Evolutionary conservation across 92 coral and sea anemone species (phyloP).

Genomic region (Plumapathes pennacea): DNA sequence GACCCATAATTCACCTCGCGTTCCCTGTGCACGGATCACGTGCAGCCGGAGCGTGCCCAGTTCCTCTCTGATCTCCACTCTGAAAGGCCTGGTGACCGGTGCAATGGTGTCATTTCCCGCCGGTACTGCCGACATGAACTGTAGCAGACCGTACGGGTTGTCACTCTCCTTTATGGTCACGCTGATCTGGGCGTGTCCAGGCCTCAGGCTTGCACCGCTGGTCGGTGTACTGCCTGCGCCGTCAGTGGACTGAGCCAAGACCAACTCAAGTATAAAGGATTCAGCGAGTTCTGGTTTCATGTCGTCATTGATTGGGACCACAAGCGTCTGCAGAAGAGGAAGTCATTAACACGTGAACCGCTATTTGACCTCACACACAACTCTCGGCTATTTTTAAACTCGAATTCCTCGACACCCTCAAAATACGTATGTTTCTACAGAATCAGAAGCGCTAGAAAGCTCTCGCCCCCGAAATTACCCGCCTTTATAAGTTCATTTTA

Average conservation of each 20-base stretch:
- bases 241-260: slow-evolving; percentile 71
- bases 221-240: slow-evolving; percentile 78
- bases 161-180: slow-evolving; percentile 80
- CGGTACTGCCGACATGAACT: slow-evolving; percentile 73
- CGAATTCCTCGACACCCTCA: too few species aligned
- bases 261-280: slow-evolving; percentile 58
- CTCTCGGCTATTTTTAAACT: too few species aligned
- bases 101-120: slow-evolving; percentile 51
- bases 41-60: slow-evolving; percentile 52
- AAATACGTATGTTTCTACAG: too few species aligned
- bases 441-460: too few species aligned
- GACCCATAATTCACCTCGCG: slow-evolving; percentile 56
- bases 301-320: slow-evolving; percentile 65
- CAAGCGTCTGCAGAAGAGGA: slow-evolving; percentile 23
- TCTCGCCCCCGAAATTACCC: too few species aligned
- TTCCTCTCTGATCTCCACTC: slow-evolving; percentile 71
- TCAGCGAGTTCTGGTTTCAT: slow-evolving; percentile 74
- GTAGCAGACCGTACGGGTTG: slow-evolving; percentile 83
- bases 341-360: too few species aligned
- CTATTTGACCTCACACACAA: too few species aligned
- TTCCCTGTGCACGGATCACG: slow-evolving; percentile 85
- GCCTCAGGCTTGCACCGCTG: slow-evolving; percentile 86
- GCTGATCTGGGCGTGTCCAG: slow-evolving; percentile 65
- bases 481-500: too few species aligned
- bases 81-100: slow-evolving; percentile 47